Base-by-base conservation (phyloP, 1,140 invertebrate genomes). In the Theocolax elegans region DNA sequence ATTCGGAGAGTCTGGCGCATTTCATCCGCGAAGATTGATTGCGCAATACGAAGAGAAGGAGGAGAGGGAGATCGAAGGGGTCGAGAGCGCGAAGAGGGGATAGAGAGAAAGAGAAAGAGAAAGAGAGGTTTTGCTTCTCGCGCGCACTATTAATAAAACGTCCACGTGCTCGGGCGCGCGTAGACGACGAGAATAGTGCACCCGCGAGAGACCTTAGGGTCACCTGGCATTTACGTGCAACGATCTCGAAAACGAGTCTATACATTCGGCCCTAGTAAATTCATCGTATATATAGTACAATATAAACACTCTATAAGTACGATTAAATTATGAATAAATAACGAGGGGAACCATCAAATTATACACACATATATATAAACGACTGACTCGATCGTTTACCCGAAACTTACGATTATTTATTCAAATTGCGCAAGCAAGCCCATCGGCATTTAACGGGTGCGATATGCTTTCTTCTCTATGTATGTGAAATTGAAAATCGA, bases 121-220 rank as follows among this genome's bases (percentile, higher is more conserved):
- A 25, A 23, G 31, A 56, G 10, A 56, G 31, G 10, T 35, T 4
- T 6, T 35, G 31, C 4, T 35, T 6, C 31, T 35, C 7, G 48
- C 48, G 48, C 19, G 6, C 3, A 25, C 64, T 66, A 66, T 66
- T 66, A 66, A 58, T 67, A 58, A 58, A 49, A 35, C 21, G 27
- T 40, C 54, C 66, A 67, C 66, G 53, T 67, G 54, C 54, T 38
- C 13, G 3, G 15, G 19, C 27, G 8, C 25, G 0, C 59, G 72
- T 40, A 73, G 74, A 59, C 63, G 74, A 76, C 77, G 53, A 75
- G 74, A 79, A 79, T 77, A 79, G 77, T 76, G 76, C 74, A 68
- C 44, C 21, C 27, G 53, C 71, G 65, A 19, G 64, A 72, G 65
- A 71, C 60, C 69, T 77, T 73, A 74, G 67, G 56, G 54, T 38